These are phyloP conservation scores for Phytoseiulus persimilis DNA, from an alignment of 2,888 invertebrate species.

Conservation along the genomic window DNA sequence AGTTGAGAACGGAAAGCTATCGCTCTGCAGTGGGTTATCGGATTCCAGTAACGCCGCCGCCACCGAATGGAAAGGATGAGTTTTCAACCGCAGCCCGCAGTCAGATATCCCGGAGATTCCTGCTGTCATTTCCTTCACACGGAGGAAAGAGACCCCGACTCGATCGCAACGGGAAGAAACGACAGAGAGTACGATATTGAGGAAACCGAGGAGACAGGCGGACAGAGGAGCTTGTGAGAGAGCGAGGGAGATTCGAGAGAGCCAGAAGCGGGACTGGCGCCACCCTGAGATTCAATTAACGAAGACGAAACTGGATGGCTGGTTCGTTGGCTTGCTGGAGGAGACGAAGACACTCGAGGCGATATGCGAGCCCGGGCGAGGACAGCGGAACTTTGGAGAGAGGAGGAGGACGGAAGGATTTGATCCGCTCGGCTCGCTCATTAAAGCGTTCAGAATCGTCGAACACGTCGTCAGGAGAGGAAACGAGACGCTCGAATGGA, in stretches of 20 bases:
- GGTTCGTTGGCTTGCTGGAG: background rate
- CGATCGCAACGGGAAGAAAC: background rate
- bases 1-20: background rate
- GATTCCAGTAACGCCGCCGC: background rate
- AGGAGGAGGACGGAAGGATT: background rate
- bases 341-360: background rate
- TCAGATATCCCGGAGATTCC: background rate
- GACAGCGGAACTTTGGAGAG: background rate
- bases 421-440: background rate
- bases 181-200: background rate
- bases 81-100: background rate
- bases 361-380: background rate
- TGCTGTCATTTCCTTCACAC: background rate
- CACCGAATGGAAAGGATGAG: background rate
- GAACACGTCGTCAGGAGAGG: background rate
- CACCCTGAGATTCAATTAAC: background rate
- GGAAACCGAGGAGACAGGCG: background rate
- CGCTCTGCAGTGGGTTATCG: background rate
- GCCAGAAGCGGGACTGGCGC: background rate
- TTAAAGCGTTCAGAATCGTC: background rate
- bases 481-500: background rate
- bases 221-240: background rate
- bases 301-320: background rate
- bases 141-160: background rate
- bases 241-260: background rate